Percentiles rank a stretch among this genome's conserved stretches.
phyloP scores from a whole-genome alignment of 2,113 vertebrate genomes.

The Tragelaphus strepsiceros region DNA sequence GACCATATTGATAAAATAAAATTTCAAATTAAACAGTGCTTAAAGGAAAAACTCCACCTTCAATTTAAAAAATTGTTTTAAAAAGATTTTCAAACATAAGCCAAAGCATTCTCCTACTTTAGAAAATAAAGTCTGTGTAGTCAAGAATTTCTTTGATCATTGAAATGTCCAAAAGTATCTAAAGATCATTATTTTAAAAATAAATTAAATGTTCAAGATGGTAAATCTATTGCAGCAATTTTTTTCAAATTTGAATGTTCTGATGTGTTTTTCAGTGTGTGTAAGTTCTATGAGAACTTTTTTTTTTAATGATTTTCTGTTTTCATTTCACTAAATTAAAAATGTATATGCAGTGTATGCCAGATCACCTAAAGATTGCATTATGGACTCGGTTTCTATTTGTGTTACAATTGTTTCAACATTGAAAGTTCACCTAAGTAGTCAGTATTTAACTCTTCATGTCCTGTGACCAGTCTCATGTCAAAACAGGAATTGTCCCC shows the following conservation, averaged over 20 bases:
- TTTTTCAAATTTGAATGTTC: not conserved
- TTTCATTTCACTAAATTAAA: not conserved
- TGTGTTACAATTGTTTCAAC: not conserved
- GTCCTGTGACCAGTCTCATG: not conserved
- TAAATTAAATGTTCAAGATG: not conserved
- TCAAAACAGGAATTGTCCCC: not conserved
- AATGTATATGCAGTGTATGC: not conserved
- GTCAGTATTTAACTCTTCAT: not conserved
- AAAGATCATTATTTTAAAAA: not conserved
- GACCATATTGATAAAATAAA: not conserved
- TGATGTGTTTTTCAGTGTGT: not conserved
- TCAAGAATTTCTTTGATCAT: not conserved
- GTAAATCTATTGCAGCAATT: not conserved
- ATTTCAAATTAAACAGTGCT: not conserved
- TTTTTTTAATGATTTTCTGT: not conserved
- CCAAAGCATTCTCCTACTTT: not conserved
- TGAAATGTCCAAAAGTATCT: not conserved
- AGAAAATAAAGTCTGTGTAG: not conserved
- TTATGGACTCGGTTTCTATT: not conserved
- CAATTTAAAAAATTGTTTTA: not conserved
- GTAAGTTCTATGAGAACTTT: not conserved
- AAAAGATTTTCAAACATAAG: slow-evolving; percentile 1
- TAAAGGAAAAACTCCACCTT: not conserved
- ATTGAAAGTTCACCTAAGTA: not conserved
- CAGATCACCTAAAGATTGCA: not conserved